phyloP scores from a whole-genome alignment of 64 coral and sea anemone genomes.

The Trachythela sp. region DNA sequence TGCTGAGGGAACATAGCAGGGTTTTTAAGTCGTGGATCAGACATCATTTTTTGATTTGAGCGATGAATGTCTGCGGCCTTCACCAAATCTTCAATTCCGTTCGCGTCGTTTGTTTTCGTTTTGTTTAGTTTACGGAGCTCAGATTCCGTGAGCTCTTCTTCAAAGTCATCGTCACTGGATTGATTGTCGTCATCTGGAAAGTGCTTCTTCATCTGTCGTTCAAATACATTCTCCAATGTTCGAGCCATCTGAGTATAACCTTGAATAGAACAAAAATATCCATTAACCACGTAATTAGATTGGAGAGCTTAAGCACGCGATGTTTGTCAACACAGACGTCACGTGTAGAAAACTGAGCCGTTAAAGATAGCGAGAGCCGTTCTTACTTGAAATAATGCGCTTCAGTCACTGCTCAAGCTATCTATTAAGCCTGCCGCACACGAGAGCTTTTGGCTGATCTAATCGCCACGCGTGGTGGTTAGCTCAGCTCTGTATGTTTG shows the following conservation, averaged over 20 bases:
- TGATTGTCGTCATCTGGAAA: not conserved
- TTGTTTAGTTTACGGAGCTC: conserved; percentile 1
- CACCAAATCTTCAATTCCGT: not conserved
- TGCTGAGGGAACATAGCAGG: not conserved
- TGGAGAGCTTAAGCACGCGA: no score
- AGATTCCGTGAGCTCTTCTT: conserved; percentile 16
- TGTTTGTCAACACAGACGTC: no score
- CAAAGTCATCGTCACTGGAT: conserved; percentile 8
- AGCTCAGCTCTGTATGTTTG: no score
- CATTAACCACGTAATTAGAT: no score
- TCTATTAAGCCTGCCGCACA: no score
- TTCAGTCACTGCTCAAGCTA: no score
- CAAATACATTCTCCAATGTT: not conserved
- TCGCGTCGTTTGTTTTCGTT: not conserved
- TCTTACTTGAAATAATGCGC: no score
- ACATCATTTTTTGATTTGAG: not conserved
- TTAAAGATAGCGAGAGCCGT: no score
- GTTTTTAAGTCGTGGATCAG: not conserved
- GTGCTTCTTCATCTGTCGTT: conserved; percentile 1
- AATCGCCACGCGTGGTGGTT: no score
- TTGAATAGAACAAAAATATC: not conserved
- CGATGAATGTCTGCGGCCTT: not conserved
- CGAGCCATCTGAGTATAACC: not conserved
- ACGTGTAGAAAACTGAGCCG: no score
- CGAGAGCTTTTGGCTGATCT: no score